Evolutionary conservation across 2,113 vertebrate genomes (phyloP).

Genomic region (Gnathonemus longibarbis): DNA sequence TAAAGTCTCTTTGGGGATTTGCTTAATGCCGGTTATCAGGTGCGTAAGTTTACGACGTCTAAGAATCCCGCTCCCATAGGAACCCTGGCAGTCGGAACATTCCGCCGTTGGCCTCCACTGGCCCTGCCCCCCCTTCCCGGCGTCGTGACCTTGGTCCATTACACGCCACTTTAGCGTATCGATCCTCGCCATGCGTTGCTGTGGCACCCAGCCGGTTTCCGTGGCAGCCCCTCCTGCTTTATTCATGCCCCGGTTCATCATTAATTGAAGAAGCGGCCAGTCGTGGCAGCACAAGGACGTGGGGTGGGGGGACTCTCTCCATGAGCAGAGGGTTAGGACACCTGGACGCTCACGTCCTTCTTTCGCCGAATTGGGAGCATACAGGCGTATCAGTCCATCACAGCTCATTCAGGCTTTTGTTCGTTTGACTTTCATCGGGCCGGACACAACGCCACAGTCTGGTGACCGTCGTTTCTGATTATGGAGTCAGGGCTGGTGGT

Average conservation of each 20-base stretch:
- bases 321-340: not conserved
- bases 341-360: not conserved
- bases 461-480: not conserved
- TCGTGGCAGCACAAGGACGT: slow-evolving; percentile 49
- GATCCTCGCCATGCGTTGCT: slow-evolving; percentile 56
- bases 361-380: not conserved
- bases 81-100: not conserved
- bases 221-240: slow-evolving; percentile 61
- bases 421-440: not conserved
- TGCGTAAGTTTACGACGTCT: not conserved
- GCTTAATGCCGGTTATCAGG: not conserved
- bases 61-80: not conserved
- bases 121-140: not conserved
- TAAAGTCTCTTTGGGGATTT: not conserved
- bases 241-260: slow-evolving; percentile 68
- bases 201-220: slow-evolving; percentile 55
- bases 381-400: not conserved
- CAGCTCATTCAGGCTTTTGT: not conserved
- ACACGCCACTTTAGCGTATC: slow-evolving; percentile 52
- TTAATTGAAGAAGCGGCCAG: slow-evolving; percentile 74
- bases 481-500: not conserved
- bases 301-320: slow-evolving; percentile 27
- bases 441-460: slow-evolving; percentile 38
- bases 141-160: not conserved
- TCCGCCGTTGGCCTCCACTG: not conserved